Percentiles rank a stretch among this genome's conserved stretches.
These are phyloP conservation scores for Murina feae DNA, from an alignment of 2,113 vertebrate species.

Conservation along the genomic window DNA sequence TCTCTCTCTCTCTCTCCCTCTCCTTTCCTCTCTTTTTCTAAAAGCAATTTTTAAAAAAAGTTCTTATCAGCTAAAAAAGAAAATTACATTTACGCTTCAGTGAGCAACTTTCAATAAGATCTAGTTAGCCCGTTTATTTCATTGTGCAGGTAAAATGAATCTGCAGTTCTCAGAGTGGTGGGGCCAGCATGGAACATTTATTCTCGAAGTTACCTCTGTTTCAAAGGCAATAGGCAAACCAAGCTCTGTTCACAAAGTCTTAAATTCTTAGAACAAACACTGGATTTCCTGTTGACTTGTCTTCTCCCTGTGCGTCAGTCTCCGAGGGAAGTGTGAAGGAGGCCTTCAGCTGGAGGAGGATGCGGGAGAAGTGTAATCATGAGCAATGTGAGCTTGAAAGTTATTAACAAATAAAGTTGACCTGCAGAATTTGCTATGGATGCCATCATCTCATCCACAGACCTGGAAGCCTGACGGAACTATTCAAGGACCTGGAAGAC, in stretches of 20 bases:
- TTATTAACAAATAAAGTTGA: not conserved
- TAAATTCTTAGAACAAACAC: not conserved
- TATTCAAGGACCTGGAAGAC: not conserved
- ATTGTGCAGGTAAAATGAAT: constrained; percentile 13
- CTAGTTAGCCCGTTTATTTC: constrained; percentile 72
- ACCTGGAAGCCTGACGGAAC: not conserved
- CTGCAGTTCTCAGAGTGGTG: constrained; percentile 66
- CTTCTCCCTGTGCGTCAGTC: not conserved
- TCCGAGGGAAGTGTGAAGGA: not conserved
- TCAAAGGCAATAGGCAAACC: constrained; percentile 8
- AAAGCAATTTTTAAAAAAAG: not conserved
- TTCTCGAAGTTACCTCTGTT: constrained; percentile 1
- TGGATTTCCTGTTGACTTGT: not conserved
- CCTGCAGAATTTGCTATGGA: not conserved
- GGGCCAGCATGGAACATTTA: not conserved
- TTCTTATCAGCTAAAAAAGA: not conserved
- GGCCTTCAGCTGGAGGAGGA: not conserved
- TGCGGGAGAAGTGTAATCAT: not conserved
- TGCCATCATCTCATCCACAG: not conserved
- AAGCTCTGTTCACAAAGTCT: constrained; percentile 2
- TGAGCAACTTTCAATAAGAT: constrained; percentile 77
- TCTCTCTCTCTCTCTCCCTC: not conserved
- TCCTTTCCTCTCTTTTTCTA: not conserved
- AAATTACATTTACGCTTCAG: constrained; percentile 71
- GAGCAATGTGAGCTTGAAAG: not conserved